These are phyloP conservation scores for Pempheris klunzingeri DNA, from an alignment of 2,797 vertebrate species.

Conservation along the genomic window DNA sequence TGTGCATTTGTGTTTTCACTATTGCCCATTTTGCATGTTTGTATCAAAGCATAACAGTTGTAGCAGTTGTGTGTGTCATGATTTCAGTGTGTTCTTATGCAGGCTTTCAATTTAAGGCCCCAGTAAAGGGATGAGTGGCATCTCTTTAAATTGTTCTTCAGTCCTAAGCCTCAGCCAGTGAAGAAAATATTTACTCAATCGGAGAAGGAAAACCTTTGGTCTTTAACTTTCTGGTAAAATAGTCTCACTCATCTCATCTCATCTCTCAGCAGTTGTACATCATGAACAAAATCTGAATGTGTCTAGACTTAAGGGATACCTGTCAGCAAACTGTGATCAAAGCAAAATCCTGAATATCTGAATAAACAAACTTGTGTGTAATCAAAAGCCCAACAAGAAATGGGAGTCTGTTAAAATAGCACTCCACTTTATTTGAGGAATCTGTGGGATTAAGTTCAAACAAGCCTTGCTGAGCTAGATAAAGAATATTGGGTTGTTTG, in stretches of 20 bases:
- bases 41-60: not conserved
- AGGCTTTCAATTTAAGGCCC: constrained; percentile 25
- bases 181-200: constrained; percentile 32
- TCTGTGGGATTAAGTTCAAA: constrained; percentile 39
- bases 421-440: constrained; percentile 44
- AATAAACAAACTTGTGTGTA: constrained; percentile 41
- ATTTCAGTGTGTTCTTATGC: not conserved
- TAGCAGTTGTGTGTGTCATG: constrained; percentile 8
- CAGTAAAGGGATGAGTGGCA: constrained; percentile 19
- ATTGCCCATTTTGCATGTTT: not conserved
- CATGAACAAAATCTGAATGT: constrained; percentile 14
- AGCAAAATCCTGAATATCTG: constrained; percentile 5
- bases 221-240: constrained; percentile 17
- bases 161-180: not conserved
- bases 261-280: constrained; percentile 16
- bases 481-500: constrained; percentile 19
- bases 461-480: constrained; percentile 24
- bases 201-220: not conserved
- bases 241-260: constrained; percentile 9
- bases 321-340: constrained; percentile 5
- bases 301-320: constrained; percentile 13
- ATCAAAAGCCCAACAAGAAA: constrained; percentile 39
- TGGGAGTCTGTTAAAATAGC: constrained; percentile 58
- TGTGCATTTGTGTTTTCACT: not conserved
- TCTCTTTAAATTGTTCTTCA: constrained; percentile 19